These are phyloP conservation scores for Dastarcus helophoroides DNA, from an alignment of 2,888 invertebrate genomes.

Conservation along the genomic window DNA sequence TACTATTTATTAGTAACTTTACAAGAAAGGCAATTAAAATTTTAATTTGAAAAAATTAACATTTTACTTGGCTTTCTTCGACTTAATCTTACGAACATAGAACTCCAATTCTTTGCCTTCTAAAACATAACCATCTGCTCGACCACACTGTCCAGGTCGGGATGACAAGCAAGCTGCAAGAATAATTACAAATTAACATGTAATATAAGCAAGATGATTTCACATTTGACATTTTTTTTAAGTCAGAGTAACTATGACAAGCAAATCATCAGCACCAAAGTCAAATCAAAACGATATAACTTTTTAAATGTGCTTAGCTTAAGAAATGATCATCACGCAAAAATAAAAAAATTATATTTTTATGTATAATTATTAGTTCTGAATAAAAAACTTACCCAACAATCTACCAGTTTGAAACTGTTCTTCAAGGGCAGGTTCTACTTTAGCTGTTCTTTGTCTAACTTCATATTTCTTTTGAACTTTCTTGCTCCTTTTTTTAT, in stretches of 20 bases:
- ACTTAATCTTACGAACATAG: slow-evolving; percentile 94
- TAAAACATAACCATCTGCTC: slow-evolving; percentile 94
- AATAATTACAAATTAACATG: slow-evolving; percentile 17
- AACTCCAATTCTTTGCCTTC: slow-evolving; percentile 99
- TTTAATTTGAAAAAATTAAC: too few species aligned
- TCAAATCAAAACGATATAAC: slow-evolving; percentile 62
- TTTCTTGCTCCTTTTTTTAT: slow-evolving; percentile 90
- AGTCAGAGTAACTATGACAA: slow-evolving; percentile 88
- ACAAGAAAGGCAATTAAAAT: too few species aligned
- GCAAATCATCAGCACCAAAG: slow-evolving; percentile 39
- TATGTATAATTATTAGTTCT: too few species aligned
- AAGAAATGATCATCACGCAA: too few species aligned
- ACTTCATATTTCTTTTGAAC: slow-evolving; percentile 84
- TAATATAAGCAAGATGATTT: slow-evolving; percentile 1
- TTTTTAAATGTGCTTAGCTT: too few species aligned
- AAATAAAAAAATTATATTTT: too few species aligned
- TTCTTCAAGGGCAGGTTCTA: slow-evolving; percentile 88
- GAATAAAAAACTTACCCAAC: slow-evolving; percentile 68
- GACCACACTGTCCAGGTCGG: slow-evolving; percentile 95
- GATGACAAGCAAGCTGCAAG: slow-evolving; percentile 89
- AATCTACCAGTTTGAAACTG: slow-evolving; percentile 95
- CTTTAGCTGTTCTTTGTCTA: slow-evolving; percentile 86
- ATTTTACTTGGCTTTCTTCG: slow-evolving; percentile 87
- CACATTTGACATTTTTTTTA: slow-evolving; percentile 4
- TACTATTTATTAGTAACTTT: too few species aligned